Evolutionary conservation across 2,888 invertebrate genomes (phyloP).

Genomic region (Chydorus sphaericus): DNA sequence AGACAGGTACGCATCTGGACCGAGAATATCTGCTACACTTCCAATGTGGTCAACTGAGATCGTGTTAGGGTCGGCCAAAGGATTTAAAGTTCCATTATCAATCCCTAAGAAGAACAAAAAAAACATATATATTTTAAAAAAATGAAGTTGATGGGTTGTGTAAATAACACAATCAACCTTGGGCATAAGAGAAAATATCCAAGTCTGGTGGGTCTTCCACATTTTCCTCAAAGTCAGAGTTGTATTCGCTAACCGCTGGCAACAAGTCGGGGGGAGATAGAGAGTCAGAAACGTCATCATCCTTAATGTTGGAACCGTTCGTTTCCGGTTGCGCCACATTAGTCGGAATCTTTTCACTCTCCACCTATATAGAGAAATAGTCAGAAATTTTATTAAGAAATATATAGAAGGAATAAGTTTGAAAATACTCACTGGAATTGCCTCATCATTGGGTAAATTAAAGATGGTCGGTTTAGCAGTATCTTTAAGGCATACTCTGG

Average conservation of each 20-base stretch:
- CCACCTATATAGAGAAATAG: no score
- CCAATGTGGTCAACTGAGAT: neutral
- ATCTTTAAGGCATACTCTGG: neutral
- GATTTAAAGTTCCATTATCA: neutral
- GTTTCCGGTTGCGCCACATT: neutral
- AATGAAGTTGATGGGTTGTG: neutral
- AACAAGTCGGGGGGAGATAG: neutral
- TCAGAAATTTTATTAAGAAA: no score
- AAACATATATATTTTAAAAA: neutral
- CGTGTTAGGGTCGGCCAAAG: neutral
- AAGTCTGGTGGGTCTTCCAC: neutral
- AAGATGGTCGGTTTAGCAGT: neutral
- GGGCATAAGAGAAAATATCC: neutral
- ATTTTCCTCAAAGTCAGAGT: conserved; percentile 1
- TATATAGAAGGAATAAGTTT: neutral
- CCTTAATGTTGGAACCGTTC: neutral
- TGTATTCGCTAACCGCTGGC: neutral
- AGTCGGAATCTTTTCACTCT: neutral
- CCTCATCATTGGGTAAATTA: neutral
- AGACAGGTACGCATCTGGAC: neutral
- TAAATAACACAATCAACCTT: neutral
- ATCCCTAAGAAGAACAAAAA: neutral
- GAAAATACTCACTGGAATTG: neutral
- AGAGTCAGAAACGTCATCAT: neutral
- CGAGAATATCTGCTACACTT: neutral